These are phyloP conservation scores for Crenuchus spilurus DNA, from an alignment of 2,797 vertebrate genomes.

Conservation along the genomic window DNA sequence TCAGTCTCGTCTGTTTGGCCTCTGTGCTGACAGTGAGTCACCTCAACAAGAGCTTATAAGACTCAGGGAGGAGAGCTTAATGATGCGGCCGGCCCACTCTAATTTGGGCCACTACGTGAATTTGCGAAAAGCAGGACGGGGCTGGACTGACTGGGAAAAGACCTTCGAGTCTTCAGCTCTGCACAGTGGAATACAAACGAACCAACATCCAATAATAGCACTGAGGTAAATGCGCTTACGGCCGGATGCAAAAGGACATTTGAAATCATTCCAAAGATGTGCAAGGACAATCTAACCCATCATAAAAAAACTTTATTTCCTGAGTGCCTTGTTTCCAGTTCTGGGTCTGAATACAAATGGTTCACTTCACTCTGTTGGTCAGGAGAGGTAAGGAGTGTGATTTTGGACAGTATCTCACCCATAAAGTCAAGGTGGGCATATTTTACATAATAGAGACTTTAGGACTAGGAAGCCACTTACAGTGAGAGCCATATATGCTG, in stretches of 20 bases:
- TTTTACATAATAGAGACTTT: no score
- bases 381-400: not conserved
- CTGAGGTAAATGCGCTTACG: constrained; percentile 26
- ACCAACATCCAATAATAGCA: constrained; percentile 8
- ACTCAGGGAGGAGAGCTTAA: constrained; percentile 45
- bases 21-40: constrained; percentile 60
- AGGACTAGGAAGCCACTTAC: no score
- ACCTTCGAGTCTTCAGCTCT: not conserved
- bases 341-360: constrained; percentile 3
- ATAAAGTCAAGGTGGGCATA: not conserved
- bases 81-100: constrained; percentile 50
- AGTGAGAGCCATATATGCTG: no score
- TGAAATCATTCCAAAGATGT: constrained; percentile 23
- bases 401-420: not conserved
- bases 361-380: not conserved
- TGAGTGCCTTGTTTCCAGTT: not conserved
- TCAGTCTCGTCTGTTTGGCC: constrained; percentile 60
- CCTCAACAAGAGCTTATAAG: constrained; percentile 48
- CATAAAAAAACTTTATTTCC: constrained; percentile 22
- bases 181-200: constrained; percentile 17
- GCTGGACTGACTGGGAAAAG: not conserved
- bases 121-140: not conserved
- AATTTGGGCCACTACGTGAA: constrained; percentile 42
- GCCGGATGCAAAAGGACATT: constrained; percentile 9
- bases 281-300: constrained; percentile 24